Percentiles rank a stretch among this genome's conserved stretches.
Evolutionary conservation across 2,888 invertebrate genomes (phyloP).

Genomic region (Dicroscelio sp.): DNA sequence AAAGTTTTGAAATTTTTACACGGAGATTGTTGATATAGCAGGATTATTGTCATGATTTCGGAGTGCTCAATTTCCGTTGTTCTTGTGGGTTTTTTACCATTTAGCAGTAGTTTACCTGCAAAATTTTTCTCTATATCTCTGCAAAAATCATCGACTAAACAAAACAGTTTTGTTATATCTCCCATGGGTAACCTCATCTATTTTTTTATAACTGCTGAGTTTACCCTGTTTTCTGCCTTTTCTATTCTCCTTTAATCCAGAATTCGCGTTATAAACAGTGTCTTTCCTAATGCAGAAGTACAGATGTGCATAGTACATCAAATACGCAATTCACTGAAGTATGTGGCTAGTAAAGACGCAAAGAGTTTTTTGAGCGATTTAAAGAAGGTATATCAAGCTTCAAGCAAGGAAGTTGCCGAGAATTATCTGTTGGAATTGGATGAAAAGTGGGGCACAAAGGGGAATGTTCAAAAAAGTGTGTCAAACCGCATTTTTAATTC

Average conservation of each 20-base stretch:
- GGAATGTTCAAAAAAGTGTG: slow-evolving; percentile 72
- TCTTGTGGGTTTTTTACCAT: slow-evolving; percentile 33
- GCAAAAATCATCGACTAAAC: slow-evolving; percentile 34
- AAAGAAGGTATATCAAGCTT: slow-evolving; percentile 48
- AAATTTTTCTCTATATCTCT: slow-evolving; percentile 2
- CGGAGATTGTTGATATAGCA: slow-evolving; percentile 24
- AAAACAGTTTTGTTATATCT: not conserved
- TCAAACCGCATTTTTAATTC: slow-evolving; percentile 76
- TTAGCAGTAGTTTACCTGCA: slow-evolving; percentile 7
- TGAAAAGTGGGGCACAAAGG: slow-evolving; percentile 50
- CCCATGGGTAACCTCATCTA: slow-evolving; percentile 22
- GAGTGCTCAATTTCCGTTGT: slow-evolving; percentile 12
- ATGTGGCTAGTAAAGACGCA: slow-evolving; percentile 55
- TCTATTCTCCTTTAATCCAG: not conserved
- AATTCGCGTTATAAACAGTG: slow-evolving; percentile 29
- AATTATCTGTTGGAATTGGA: slow-evolving; percentile 46
- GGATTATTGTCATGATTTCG: slow-evolving; percentile 25
- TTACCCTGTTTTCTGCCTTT: slow-evolving; percentile 15
- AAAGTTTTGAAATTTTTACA: slow-evolving; percentile 28
- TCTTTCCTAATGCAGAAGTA: slow-evolving; percentile 48
- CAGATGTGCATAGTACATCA: slow-evolving; percentile 59
- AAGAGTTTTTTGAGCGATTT: slow-evolving; percentile 48
- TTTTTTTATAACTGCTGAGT: not conserved
- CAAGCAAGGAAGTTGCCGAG: slow-evolving; percentile 52
- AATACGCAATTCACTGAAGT: slow-evolving; percentile 58